Base-by-base conservation (phyloP, 2,113 vertebrate genomes). In the Psittacus erithacus region DNA sequence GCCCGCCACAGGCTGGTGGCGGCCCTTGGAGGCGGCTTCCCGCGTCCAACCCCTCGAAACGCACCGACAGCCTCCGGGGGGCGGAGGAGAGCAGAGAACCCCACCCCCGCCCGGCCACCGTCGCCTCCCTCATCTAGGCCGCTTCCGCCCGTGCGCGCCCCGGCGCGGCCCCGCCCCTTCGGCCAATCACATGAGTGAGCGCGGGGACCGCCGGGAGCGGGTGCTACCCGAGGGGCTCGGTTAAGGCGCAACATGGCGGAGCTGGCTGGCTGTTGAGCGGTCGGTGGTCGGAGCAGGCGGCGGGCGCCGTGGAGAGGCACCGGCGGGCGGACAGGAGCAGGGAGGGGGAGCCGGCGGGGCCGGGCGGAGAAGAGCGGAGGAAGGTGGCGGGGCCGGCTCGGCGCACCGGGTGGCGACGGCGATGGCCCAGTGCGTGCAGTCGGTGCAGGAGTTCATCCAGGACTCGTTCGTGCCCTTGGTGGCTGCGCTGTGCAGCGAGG, bases 401-500 rank as follows among this genome's bases (percentile, higher is more conserved):
- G 90, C 63, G 55, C 75, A 74, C 35, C 39, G 82, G 55, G 33
- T 14, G 74, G 89, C 41, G 44, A 81, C 22, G 81, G 81, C 17
- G 79, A 99, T 99, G 99, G 99, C 99, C 89, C 99, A 99, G 96
- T 99, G 99, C 75, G 98, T 99, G 35, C 99, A 99, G 95, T 99
- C 99, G 27, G 99, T 99, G 93, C 99, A 99, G 94, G 99, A 99
- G 98, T 99, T 99, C 79, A 98, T 99, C 90, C 99, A 99, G 97
- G 99, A 99, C 97, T 99, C 99, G 46, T 99, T 99, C 96, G 99
- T 99, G 55, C 99, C 99, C 50, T 99, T 98, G 98, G 99, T 99
- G 88, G 99, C 99, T 68, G 99, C 99, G n/a, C 96, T 99, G 83
- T 99, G 99, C 88, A 99, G 99, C 85, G 98, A 99, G 85, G 99